phyloP scores from a whole-genome alignment of 2,797 vertebrate genomes.

The Clarias fuscus region DNA sequence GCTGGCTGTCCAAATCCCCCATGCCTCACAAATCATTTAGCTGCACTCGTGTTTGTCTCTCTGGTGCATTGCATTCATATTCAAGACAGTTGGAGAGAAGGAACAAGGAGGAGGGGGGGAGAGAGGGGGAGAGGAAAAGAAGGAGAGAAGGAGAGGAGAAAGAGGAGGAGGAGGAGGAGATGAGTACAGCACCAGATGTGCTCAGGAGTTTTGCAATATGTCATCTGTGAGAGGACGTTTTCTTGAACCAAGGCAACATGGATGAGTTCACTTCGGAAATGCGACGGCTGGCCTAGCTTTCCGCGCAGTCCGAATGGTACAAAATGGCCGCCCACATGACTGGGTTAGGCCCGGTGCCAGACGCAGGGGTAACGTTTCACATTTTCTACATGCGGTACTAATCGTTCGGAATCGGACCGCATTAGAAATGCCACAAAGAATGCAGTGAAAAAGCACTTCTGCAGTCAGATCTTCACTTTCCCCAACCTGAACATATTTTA shows the following conservation, averaged over 20 bases:
- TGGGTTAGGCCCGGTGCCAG: constrained; percentile 25
- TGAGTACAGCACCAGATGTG: constrained; percentile 75
- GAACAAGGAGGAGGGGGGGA: constrained; percentile 50
- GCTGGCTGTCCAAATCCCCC: constrained; percentile 24
- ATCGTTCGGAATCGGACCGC: neutral
- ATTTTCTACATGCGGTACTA: constrained; percentile 27
- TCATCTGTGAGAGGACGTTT: constrained; percentile 65
- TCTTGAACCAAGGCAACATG: constrained; percentile 56
- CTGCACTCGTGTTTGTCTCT: constrained; percentile 51
- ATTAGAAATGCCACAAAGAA: neutral
- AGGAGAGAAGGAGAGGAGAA: neutral
- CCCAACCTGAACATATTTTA: neutral
- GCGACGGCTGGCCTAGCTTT: constrained; percentile 36
- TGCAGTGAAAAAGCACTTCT: neutral
- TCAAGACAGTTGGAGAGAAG: constrained; percentile 47
- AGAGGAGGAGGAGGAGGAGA: constrained; percentile 48
- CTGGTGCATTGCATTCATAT: constrained; percentile 54
- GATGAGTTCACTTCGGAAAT: constrained; percentile 61
- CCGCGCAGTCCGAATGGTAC: constrained; percentile 28
- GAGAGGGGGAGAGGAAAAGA: neutral
- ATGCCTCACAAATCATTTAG: constrained; percentile 46
- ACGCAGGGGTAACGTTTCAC: constrained; percentile 12
- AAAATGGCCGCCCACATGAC: constrained; percentile 43
- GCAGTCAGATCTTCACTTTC: neutral
- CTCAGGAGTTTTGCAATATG: constrained; percentile 75